These are phyloP conservation scores for Leptobrachium ailaonicum DNA, from an alignment of 2,113 vertebrate genomes.

Conservation along the genomic window DNA sequence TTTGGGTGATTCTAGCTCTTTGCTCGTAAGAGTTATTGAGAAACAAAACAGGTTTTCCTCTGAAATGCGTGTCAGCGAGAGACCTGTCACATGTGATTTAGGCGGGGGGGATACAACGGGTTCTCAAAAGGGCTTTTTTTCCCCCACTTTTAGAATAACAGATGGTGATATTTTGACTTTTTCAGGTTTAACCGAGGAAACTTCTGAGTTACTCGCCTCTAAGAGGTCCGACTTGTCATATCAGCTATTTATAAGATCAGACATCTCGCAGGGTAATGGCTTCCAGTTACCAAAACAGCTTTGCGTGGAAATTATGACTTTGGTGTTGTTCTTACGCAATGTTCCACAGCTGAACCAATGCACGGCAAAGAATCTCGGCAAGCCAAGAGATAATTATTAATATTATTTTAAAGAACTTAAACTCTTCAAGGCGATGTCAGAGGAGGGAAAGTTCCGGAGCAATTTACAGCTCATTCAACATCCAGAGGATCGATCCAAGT, in stretches of 20 bases:
- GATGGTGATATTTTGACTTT: constrained; percentile 11
- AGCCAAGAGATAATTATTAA: no score
- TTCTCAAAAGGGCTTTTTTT: not conserved
- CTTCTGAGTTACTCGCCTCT: not conserved
- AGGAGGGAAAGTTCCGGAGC: not conserved
- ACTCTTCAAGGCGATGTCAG: not conserved
- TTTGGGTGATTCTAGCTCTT: no score
- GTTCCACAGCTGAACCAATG: constrained; percentile 1
- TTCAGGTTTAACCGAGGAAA: not conserved
- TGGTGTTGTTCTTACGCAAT: not conserved
- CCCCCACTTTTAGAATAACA: not conserved
- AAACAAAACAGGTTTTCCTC: not conserved
- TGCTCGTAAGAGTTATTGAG: no score
- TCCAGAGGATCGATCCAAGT: not conserved
- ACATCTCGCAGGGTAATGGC: constrained; percentile 20
- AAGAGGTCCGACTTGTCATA: constrained; percentile 3
- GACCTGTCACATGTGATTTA: not conserved
- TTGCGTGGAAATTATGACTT: constrained; percentile 1
- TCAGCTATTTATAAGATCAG: constrained; percentile 31
- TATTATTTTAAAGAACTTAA: no score
- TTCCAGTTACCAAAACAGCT: constrained; percentile 21
- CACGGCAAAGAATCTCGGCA: no score
- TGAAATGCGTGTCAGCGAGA: not conserved
- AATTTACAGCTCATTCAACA: not conserved
- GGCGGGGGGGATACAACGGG: not conserved